Evolutionary conservation across 2,888 invertebrate species (phyloP).

Genomic region (Pterobdella sp.): DNA sequence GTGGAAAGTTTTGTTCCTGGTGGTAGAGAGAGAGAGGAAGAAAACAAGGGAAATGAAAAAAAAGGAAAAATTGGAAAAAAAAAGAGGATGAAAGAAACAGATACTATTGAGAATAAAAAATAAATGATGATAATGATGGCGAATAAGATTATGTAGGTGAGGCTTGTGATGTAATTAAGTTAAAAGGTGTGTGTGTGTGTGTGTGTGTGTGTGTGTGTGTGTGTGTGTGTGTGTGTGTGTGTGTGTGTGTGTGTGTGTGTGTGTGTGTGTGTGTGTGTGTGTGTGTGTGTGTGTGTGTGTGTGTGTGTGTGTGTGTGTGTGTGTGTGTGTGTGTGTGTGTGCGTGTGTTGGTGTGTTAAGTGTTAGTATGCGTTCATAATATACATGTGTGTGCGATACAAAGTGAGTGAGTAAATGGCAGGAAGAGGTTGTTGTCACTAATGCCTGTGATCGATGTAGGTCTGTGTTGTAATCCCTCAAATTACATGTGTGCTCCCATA

Average conservation of each 20-base stretch:
- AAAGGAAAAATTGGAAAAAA: conserved; percentile 5
- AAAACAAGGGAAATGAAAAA: conserved; percentile 3
- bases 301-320: neutral
- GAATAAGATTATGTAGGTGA: neutral
- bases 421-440: neutral
- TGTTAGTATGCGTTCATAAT: neutral
- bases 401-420: neutral
- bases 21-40: conserved; percentile 11
- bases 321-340: conserved; percentile 7
- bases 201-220: conserved; percentile 12
- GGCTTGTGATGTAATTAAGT: neutral
- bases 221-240: conserved; percentile 19
- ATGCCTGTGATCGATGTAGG: too few species aligned
- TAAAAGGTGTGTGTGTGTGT: conserved; percentile 4
- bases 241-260: neutral
- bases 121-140: neutral
- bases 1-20: too few species aligned
- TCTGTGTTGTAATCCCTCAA: too few species aligned
- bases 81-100: neutral
- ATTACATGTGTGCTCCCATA: too few species aligned
- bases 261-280: neutral
- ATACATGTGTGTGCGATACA: neutral
- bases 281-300: conserved; percentile 2
- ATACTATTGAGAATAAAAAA: neutral
- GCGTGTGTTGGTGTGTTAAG: neutral